These are phyloP conservation scores for Champsocephalus esox DNA, from an alignment of 2,797 vertebrate species.

Conservation along the genomic window DNA sequence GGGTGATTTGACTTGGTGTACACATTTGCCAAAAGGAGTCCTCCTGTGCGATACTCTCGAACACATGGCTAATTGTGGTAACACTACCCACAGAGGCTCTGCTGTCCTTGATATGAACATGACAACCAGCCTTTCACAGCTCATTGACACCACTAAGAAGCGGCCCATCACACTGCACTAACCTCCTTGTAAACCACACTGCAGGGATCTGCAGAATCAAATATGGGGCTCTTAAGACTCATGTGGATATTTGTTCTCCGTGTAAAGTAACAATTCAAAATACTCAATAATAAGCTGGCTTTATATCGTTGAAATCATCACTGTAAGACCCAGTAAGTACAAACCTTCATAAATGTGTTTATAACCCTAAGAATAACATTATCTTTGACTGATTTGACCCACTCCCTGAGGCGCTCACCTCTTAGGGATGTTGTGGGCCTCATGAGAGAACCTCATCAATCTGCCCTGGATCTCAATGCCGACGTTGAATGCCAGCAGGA, in stretches of 20 bases:
- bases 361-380: not conserved
- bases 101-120: conserved; percentile 31
- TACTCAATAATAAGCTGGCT: conserved; percentile 3
- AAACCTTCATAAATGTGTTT: not conserved
- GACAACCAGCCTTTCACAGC: conserved; percentile 44
- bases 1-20: conserved; percentile 50
- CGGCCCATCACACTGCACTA: conserved; percentile 10
- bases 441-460: conserved; percentile 90
- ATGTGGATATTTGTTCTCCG: not conserved
- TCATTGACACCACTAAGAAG: conserved; percentile 43
- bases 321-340: not conserved
- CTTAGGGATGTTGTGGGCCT: conserved; percentile 90
- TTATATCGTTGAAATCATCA: conserved; percentile 9
- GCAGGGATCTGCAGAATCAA: conserved; percentile 41
- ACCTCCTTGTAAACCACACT: conserved; percentile 23
- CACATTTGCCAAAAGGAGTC: conserved; percentile 52
- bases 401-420: conserved; percentile 77
- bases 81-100: conserved; percentile 31
- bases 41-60: conserved; percentile 41
- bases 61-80: conserved; percentile 48
- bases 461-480: conserved; percentile 92
- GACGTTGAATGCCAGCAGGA: conserved; percentile 90
- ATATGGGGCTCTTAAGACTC: conserved; percentile 8
- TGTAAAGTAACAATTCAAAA: not conserved
- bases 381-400: not conserved